Evolutionary conservation across 1,140 invertebrate species (phyloP).

Genomic region (Acromyrmex echinatior): DNA sequence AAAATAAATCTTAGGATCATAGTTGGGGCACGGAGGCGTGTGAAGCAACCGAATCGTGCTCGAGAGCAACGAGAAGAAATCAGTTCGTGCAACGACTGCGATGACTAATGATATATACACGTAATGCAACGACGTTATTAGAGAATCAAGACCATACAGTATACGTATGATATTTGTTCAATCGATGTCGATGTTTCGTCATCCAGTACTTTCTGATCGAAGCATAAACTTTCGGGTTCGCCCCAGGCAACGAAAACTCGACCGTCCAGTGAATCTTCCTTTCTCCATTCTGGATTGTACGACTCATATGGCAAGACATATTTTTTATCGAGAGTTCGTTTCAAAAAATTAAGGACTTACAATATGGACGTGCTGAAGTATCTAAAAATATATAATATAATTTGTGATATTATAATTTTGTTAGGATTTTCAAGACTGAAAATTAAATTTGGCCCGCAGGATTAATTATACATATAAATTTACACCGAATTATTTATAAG

Average conservation of each 20-base stretch:
- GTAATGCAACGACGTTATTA: constrained; percentile 38
- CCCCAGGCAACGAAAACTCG: constrained; percentile 56
- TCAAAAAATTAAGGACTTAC: not conserved
- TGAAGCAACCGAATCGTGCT: constrained; percentile 31
- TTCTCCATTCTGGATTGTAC: constrained; percentile 55
- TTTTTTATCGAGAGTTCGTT: not conserved
- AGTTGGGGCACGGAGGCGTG: not conserved
- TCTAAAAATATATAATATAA: not conserved
- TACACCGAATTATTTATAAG: no score
- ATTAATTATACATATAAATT: no score
- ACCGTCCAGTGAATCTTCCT: constrained; percentile 40
- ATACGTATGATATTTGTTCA: not conserved
- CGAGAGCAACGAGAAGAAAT: constrained; percentile 11
- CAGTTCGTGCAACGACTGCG: constrained; percentile 7
- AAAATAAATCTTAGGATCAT: constrained; percentile 32
- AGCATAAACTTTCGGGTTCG: constrained; percentile 48
- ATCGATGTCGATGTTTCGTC: constrained; percentile 8
- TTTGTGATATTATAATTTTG: no score
- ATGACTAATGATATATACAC: constrained; percentile 35
- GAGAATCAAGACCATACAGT: constrained; percentile 33
- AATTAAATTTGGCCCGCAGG: no score
- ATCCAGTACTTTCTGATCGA: constrained; percentile 54
- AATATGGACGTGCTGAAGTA: not conserved
- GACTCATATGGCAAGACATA: not conserved
- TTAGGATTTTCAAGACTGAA: no score